Base-by-base conservation (phyloP, 2,113 vertebrate species). In the Channa maculata region DNA sequence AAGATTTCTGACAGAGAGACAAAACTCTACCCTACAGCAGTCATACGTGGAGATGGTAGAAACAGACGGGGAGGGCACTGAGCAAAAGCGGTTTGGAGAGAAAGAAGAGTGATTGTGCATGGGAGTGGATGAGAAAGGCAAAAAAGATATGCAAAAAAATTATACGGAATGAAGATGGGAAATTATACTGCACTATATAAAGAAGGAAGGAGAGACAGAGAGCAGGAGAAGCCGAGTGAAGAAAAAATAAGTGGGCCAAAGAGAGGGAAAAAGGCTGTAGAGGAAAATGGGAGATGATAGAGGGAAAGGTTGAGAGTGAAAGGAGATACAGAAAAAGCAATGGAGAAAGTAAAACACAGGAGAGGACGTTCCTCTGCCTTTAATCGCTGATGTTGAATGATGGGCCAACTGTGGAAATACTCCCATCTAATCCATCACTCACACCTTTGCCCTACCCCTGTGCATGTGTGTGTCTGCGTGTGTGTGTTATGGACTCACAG, bases 241-340 rank as follows among this genome's bases (percentile, higher is more conserved):
- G 88, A 77, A 71, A 50, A 86, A 91, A 88, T 89, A 90, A 89
- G 89, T 89, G 85, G 89, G 86, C 83, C 80, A 84, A 86, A 86
- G 84, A 91, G 79, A 83, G 71, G 66, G 48, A 13, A 64, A 71
- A 65, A 48, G 51, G 55, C 58, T 64, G 72, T n/a, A 10, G 75
- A 71, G 34, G 53, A 79, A 85, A 85, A 87, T 84, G 82, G 87
- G 72, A 77, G 64, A 85, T 73, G 85, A 86, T 74, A 53, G 79
- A 76, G 68, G 9, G 73, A 86, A 78, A 86, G 82, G 75, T 75
- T 78, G 77, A 71, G 58, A 63, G 63, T 46, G 46, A 68, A 45
- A 52, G 46, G 55, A 63, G 77, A 79, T 68, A 64, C 79, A 81
- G 74, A 60, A 71, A 66, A 65, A 71, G 66, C 49, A 68, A 13